These are phyloP conservation scores for Drosophila mulleri DNA, from an alignment of 2,888 invertebrate species.

Conservation along the genomic window DNA sequence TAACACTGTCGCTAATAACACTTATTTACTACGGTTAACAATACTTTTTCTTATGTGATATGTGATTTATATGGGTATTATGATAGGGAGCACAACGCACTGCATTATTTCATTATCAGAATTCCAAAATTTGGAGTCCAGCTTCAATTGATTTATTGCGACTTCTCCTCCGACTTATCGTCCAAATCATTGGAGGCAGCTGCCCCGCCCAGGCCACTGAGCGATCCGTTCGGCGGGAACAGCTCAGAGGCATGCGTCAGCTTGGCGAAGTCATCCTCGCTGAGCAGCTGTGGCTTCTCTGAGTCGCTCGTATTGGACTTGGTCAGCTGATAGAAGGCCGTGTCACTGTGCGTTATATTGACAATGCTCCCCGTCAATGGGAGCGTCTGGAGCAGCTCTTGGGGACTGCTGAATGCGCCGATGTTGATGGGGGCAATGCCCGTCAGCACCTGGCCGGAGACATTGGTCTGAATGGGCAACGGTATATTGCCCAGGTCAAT, in stretches of 20 bases:
- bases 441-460: constrained; percentile 86
- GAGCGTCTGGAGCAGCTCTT: constrained; percentile 82
- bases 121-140: not conserved
- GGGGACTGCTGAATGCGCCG: constrained; percentile 84
- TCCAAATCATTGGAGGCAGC: constrained; percentile 55
- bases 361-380: constrained; percentile 85
- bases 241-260: constrained; percentile 76
- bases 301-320: constrained; percentile 75
- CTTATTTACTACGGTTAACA: constrained; percentile 29
- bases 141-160: constrained; percentile 20
- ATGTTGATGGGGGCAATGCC: constrained; percentile 86
- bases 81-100: constrained; percentile 63
- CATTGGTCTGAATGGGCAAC: constrained; percentile 86
- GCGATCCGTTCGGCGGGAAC: constrained; percentile 56
- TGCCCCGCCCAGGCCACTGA: constrained; percentile 34
- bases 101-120: constrained; percentile 45
- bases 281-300: constrained; percentile 77
- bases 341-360: constrained; percentile 85
- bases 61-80: constrained; percentile 8
- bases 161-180: constrained; percentile 30
- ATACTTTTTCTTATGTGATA: constrained; percentile 22
- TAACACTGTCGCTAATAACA: constrained; percentile 60
- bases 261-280: constrained; percentile 64
- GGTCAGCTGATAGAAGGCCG: constrained; percentile 83
- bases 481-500: constrained; percentile 86